phyloP scores from a whole-genome alignment of 2,113 vertebrate genomes.

The Cynocephalus volans region DNA sequence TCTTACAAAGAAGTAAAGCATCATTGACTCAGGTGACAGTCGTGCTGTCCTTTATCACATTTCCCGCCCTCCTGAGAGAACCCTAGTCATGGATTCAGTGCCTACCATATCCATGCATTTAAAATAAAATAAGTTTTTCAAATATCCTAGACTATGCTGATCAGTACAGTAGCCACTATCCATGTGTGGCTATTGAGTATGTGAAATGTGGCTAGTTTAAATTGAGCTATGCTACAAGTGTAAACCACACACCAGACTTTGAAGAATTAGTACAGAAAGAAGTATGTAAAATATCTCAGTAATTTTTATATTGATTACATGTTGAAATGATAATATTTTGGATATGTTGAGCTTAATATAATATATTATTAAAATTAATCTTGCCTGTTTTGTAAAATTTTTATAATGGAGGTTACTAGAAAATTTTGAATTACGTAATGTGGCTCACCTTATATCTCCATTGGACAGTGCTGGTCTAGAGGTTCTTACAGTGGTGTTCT shows the following conservation, averaged over 20 bases:
- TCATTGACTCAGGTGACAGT: background rate
- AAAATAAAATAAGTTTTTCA: background rate
- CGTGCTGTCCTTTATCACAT: background rate
- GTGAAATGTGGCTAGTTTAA: background rate
- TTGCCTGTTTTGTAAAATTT: background rate
- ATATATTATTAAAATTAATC: background rate
- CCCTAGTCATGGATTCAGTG: background rate
- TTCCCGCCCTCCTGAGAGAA: background rate
- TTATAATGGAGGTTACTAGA: background rate
- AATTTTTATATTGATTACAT: background rate
- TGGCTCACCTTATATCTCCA: too few species aligned
- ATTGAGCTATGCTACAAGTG: background rate
- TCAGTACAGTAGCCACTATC: too few species aligned
- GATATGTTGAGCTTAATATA: conserved; percentile 17
- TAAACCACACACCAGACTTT: background rate
- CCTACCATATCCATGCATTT: background rate
- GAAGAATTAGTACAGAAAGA: background rate
- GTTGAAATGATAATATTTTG: background rate
- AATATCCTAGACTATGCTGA: background rate
- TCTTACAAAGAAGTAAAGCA: background rate
- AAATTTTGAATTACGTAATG: background rate
- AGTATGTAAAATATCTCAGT: background rate
- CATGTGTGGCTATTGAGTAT: background rate
- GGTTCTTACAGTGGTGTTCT: background rate
- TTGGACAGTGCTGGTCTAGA: background rate